These are phyloP conservation scores for Sebastes elongatus DNA, from an alignment of 2,797 vertebrate genomes.

Conservation along the genomic window DNA sequence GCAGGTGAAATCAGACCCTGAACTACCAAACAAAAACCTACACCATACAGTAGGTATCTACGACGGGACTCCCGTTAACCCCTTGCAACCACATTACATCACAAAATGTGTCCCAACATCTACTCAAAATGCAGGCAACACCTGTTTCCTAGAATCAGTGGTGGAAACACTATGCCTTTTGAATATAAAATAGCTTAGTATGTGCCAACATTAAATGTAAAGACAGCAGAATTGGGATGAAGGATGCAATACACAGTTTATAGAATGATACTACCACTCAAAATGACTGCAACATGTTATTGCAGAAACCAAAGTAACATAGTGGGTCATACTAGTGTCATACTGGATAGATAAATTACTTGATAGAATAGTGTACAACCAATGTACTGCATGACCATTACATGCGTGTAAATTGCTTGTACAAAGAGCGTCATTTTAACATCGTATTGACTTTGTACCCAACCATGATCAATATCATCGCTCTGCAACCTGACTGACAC, in stretches of 20 bases:
- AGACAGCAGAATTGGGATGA: neutral
- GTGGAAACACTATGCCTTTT: neutral
- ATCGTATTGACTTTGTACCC: conserved; percentile 43
- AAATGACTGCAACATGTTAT: neutral
- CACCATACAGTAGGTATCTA: neutral
- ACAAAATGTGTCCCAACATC: neutral
- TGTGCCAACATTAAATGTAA: neutral
- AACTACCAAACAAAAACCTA: neutral
- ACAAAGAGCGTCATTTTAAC: conserved; percentile 26
- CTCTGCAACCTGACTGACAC: conserved; percentile 59
- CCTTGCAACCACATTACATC: neutral
- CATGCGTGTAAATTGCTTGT: neutral
- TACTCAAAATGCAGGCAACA: neutral
- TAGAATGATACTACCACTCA: neutral
- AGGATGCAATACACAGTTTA: neutral
- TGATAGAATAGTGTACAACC: neutral
- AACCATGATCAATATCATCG: conserved; percentile 50
- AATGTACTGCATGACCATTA: neutral
- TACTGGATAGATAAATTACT: neutral
- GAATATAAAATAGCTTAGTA: neutral
- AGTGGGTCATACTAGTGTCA: neutral
- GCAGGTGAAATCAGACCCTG: neutral
- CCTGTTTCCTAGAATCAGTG: neutral
- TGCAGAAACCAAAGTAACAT: neutral
- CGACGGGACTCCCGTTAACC: rapidly evolving